phyloP scores from a whole-genome alignment of 2,113 vertebrate genomes.

The Chionodraco myersi region DNA sequence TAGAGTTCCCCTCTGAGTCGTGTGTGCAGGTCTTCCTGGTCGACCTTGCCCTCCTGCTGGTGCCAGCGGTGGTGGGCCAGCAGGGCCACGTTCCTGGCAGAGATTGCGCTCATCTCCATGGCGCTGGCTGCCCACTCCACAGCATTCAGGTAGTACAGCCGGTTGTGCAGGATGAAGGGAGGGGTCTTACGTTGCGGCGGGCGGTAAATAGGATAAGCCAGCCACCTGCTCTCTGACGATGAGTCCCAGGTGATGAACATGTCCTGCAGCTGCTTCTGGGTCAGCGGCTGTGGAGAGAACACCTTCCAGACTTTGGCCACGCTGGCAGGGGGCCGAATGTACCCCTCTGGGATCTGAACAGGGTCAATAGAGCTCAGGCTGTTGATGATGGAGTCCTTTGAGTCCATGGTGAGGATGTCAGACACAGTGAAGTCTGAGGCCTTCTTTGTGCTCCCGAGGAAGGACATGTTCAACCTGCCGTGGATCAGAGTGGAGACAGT shows the following conservation, averaged over 20 bases:
- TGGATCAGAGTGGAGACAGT: conserved; percentile 88
- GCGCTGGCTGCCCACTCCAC: conserved; percentile 91
- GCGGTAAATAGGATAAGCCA: conserved; percentile 89
- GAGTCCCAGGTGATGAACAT: conserved; percentile 89
- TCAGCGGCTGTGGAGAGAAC: conserved; percentile 85
- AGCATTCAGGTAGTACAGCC: conserved; percentile 90
- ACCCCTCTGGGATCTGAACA: conserved; percentile 55
- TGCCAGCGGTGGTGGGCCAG: conserved; percentile 93
- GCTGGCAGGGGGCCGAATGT: conserved; percentile 53
- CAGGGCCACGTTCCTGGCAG: conserved; percentile 89
- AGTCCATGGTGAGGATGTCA: conserved; percentile 85
- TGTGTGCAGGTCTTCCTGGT: conserved; percentile 91
- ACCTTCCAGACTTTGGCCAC: conserved; percentile 88
- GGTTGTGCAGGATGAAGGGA: conserved; percentile 89
- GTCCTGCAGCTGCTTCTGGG: conserved; percentile 81
- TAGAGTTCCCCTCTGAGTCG: conserved; percentile 91
- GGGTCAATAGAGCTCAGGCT: conserved; percentile 84
- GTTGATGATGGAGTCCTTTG: conserved; percentile 81
- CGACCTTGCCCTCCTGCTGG: conserved; percentile 73
- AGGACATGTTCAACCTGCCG: conserved; percentile 88
- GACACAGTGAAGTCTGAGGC: conserved; percentile 79
- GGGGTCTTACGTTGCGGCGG: conserved; percentile 82
- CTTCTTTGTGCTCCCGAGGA: conserved; percentile 78
- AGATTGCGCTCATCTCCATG: conserved; percentile 93
- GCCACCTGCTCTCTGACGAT: conserved; percentile 84